phyloP scores from a whole-genome alignment of 2,888 invertebrate genomes.

The Frankliniella fusca region DNA sequence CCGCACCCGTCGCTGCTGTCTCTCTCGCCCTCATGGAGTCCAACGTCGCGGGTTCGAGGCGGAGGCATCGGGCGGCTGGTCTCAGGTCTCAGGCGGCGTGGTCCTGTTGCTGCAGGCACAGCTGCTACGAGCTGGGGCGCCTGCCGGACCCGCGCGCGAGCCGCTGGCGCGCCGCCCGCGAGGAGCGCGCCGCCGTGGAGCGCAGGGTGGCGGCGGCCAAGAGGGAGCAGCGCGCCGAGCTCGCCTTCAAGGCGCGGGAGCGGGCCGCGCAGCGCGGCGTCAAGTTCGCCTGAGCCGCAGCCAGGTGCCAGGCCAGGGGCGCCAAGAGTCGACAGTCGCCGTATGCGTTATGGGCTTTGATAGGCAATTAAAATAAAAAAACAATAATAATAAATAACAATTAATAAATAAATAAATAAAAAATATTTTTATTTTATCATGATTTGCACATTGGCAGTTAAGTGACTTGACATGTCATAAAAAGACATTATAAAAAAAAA shows the following conservation, averaged over 20 bases:
- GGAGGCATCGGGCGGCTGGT: no score
- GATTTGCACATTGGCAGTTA: background rate
- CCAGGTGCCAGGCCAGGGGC: no score
- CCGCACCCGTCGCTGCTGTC: no score
- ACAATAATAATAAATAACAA: no score
- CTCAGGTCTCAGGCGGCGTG: no score
- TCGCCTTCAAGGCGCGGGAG: background rate
- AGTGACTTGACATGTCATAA: background rate
- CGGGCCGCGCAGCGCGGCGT: background rate
- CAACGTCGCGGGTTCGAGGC: no score
- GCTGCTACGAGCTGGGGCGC: constrained; percentile 14
- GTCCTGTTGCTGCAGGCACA: background rate
- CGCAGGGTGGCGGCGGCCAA: background rate
- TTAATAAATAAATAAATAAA: no score
- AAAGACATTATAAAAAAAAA: no score
- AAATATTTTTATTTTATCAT: background rate
- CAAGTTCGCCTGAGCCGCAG: background rate
- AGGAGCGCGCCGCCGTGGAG: background rate
- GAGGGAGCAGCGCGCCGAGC: constrained; percentile 7
- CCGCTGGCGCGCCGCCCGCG: background rate
- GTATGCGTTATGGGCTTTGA: background rate
- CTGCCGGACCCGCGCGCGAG: background rate
- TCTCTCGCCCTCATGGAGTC: no score
- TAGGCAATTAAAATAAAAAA: background rate
- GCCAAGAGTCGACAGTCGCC: no score